phyloP scores from a whole-genome alignment of 2,113 vertebrate genomes.

The Aviceda subcristata region DNA sequence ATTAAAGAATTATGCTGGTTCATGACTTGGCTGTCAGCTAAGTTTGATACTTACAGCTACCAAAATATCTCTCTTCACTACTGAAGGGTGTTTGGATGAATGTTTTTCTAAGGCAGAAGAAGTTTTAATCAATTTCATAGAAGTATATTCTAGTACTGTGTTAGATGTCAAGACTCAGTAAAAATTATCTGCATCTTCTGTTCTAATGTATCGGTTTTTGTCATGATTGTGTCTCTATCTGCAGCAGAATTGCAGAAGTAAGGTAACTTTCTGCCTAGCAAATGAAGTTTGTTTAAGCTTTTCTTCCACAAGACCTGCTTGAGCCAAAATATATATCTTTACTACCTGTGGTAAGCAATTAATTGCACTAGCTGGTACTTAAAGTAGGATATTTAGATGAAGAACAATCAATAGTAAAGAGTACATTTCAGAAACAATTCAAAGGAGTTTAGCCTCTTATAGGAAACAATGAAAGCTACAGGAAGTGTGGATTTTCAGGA shows the following conservation, averaged over 20 bases:
- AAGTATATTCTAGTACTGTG: not conserved
- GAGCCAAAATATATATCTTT: not conserved
- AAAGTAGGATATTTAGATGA: not conserved
- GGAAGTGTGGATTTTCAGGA: not conserved
- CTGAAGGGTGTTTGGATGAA: not conserved
- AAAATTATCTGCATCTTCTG: not conserved
- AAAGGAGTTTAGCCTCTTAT: not conserved
- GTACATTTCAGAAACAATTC: not conserved
- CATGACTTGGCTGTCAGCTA: not conserved
- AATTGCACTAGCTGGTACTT: not conserved
- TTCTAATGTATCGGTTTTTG: not conserved
- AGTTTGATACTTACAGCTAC: not conserved
- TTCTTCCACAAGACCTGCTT: not conserved
- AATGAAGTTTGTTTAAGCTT: not conserved
- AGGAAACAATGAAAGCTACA: not conserved
- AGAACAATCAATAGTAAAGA: not conserved
- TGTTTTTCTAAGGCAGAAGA: not conserved
- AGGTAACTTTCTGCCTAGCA: not conserved
- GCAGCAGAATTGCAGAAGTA: not conserved
- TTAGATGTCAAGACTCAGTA: not conserved
- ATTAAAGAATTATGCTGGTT: not conserved
- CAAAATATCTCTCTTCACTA: not conserved
- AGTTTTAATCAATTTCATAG: not conserved
- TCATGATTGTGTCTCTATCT: not conserved
- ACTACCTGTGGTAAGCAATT: not conserved